Evolutionary conservation across 2,797 vertebrate genomes (phyloP).

Genomic region (Coracias cyanogaster): DNA sequence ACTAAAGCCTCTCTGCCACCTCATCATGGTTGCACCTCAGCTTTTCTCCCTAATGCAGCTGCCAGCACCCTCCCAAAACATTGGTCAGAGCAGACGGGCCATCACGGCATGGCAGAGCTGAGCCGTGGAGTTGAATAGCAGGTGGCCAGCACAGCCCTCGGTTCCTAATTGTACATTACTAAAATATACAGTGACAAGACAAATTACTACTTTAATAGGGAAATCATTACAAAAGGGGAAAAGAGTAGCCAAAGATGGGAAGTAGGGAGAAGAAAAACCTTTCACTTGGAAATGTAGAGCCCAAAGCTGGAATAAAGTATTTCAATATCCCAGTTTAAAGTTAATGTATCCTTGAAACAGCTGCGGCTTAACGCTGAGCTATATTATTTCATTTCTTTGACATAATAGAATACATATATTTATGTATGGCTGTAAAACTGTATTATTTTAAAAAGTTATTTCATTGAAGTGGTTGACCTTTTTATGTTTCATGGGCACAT

Average conservation of each 20-base stretch:
- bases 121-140: background rate
- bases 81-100: background rate
- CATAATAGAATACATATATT: slow-evolving; percentile 33
- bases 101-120: background rate
- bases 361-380: background rate
- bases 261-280: background rate
- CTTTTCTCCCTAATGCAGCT: background rate
- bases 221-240: background rate
- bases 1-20: background rate
- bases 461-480: slow-evolving; percentile 42
- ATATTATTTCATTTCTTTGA: slow-evolving; percentile 42
- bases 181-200: background rate
- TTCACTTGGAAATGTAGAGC: background rate
- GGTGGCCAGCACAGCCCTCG: background rate
- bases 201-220: background rate
- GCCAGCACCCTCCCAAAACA: rapidly evolving
- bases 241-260: background rate
- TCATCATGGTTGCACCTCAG: background rate
- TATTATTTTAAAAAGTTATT: slow-evolving; percentile 59
- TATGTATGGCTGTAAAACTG: slow-evolving; percentile 38
- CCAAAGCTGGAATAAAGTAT: background rate
- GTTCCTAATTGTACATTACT: background rate
- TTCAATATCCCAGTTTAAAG: slow-evolving; percentile 9
- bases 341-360: background rate
- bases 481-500: slow-evolving; percentile 15